Evolutionary conservation across 2,888 invertebrate species (phyloP).

Genomic region (Drosophila vallismaia): DNA sequence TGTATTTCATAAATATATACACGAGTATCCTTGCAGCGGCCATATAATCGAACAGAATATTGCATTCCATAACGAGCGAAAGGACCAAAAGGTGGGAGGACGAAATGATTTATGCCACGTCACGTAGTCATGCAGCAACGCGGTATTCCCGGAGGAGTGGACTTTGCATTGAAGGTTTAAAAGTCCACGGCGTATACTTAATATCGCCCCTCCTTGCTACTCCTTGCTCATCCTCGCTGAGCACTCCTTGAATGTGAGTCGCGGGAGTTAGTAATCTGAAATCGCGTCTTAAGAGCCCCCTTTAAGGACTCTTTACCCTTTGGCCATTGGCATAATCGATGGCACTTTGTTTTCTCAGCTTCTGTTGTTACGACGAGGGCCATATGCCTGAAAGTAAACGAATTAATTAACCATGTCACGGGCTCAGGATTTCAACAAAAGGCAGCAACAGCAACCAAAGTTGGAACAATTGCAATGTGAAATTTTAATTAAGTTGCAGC

Average conservation of each 20-base stretch:
- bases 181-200: conserved; percentile 12
- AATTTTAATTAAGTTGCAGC: conserved; percentile 71
- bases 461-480: conserved; percentile 63
- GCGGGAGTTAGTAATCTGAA: conserved; percentile 14
- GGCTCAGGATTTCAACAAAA: conserved; percentile 70
- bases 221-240: not conserved
- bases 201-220: not conserved
- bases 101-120: conserved; percentile 75
- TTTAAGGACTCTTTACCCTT: conserved; percentile 22
- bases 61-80: conserved; percentile 50
- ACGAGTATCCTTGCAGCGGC: conserved; percentile 31
- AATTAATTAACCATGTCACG: conserved; percentile 75
- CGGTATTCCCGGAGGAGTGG: conserved; percentile 5
- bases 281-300: conserved; percentile 5
- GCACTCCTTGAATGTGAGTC: conserved; percentile 4
- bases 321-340: conserved; percentile 71
- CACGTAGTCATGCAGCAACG: conserved; percentile 52
- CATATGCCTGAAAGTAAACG: conserved; percentile 57
- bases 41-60: conserved; percentile 40
- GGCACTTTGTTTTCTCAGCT: conserved; percentile 54
- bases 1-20: conserved; percentile 52
- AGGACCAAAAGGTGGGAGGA: conserved; percentile 50
- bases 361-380: conserved; percentile 18
- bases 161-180: conserved; percentile 15
- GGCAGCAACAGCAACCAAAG: conserved; percentile 35